phyloP scores from a whole-genome alignment of 2,888 invertebrate species.

The Chrysolina haemoptera region DNA sequence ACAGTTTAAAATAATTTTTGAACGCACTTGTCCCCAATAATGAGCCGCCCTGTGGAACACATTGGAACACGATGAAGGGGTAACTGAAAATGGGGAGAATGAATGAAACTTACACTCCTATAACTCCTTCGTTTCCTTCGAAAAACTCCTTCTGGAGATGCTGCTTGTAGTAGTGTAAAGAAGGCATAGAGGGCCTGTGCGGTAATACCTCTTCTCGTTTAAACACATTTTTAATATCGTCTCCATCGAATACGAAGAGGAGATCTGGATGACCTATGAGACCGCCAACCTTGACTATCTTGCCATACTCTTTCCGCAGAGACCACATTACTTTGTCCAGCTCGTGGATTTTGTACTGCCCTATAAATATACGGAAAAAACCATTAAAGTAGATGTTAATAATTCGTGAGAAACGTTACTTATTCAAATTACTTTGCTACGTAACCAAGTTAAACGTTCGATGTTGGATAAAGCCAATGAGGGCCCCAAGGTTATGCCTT shows the following conservation, averaged over 20 bases:
- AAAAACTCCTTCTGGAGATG: conserved; percentile 80
- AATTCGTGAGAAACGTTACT: too few species aligned
- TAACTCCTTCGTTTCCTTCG: conserved; percentile 80
- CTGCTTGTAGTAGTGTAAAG: conserved; percentile 81
- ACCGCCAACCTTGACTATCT: conserved; percentile 78
- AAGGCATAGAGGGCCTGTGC: conserved; percentile 82
- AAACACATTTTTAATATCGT: conserved; percentile 81
- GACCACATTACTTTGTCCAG: conserved; percentile 75
- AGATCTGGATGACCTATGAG: conserved; percentile 84
- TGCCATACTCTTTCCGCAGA: conserved; percentile 73
- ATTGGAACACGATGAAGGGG: conserved; percentile 12
- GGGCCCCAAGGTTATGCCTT: background rate
- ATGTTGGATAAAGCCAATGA: too few species aligned
- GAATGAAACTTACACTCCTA: conserved; percentile 78
- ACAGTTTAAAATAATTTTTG: too few species aligned
- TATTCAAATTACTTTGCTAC: too few species aligned
- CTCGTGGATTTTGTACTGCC: conserved; percentile 74
- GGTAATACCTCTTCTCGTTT: conserved; percentile 80
- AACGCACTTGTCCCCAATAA: too few species aligned
- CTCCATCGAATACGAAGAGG: conserved; percentile 81
- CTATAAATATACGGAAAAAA: conserved; percentile 59
- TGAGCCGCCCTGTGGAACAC: background rate
- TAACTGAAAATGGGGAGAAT: conserved; percentile 28
- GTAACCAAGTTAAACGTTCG: too few species aligned
- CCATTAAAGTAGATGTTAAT: background rate